Base-by-base conservation (phyloP, 2,888 invertebrate genomes). In the Seira ritae region DNA sequence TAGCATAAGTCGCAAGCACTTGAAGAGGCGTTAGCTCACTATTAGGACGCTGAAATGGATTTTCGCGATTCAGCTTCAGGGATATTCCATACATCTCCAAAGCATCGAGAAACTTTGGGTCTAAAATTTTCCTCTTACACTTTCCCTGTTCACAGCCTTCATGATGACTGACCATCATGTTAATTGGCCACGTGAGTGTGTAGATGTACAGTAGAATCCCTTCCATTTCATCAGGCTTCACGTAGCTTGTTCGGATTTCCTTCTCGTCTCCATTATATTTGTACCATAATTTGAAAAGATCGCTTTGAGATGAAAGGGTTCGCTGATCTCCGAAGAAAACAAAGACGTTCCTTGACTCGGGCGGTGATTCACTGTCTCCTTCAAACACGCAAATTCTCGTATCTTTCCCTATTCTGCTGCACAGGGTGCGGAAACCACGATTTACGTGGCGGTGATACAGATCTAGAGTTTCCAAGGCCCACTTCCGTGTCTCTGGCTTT, bases 171-270 rank as follows among this genome's bases (percentile, higher is more conserved):
- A 68, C 37, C 37, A 69, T 77, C 69, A 68, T 22, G 37, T 62
- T 23, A n/a, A 20, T 60, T 4, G 77, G 77, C 77, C 77, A 77
- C 22, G 77, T 77, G 6, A 60, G 46, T 0, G 77, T 69, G 22
- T 77, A 77, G 31, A 77, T 68, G 17, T 77, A 77, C 19, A 77
- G 69, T 37, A 77, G 19, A 1, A 77, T 19, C 20, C 37, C 69
- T 20, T 77, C 37, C 77, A 77, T 69, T n/a, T 77, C 69, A n/a
- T 69, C 50, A 10, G 69, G 77, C 37, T 68, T 77, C 37, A 69
- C 60, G 12, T 17, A 31, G 8, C 10, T 69, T 4, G 77, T 68
- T 3, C 23, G 6, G 10, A 69, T 22, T 0, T 12, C 12, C 68
- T 50, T 55, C 20, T 24, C 31, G 50, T 77, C 42, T 10, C 17